A percentile compares a stretch with the other conserved stretches of the same genome.
phyloP scores from a whole-genome alignment of 2,797 vertebrate species.

The Halcyon smyrnensis region DNA sequence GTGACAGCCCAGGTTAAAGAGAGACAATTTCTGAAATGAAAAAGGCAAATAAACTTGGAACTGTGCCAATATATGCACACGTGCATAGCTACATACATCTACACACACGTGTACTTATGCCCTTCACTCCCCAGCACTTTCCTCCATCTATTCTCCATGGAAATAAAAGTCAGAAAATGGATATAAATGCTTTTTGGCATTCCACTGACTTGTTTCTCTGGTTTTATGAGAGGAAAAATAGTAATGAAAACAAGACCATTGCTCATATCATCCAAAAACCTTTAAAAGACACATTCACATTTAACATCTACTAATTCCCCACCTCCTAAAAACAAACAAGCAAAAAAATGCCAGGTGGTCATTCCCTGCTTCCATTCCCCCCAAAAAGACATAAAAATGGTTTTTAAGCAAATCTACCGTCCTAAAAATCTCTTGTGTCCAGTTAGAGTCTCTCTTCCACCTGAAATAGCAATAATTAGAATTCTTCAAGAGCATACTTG shows the following conservation, averaged over 20 bases:
- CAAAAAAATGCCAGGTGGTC: background rate
- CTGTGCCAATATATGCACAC: background rate
- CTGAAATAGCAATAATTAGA: conserved; percentile 64
- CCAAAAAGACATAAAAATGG: background rate
- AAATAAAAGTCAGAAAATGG: background rate
- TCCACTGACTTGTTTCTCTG: background rate
- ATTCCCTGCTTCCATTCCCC: background rate
- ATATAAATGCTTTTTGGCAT: background rate
- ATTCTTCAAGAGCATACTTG: background rate
- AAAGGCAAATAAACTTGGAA: background rate
- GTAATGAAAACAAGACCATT: background rate
- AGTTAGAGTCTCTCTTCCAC: conserved; percentile 36
- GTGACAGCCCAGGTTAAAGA: background rate
- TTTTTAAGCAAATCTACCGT: background rate
- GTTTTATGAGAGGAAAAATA: conserved; percentile 17
- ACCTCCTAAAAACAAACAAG: conserved; percentile 11
- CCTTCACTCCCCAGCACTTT: background rate
- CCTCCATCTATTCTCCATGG: background rate
- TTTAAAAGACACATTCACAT: background rate
- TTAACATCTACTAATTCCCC: background rate
- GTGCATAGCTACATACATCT: background rate
- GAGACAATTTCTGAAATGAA: background rate
- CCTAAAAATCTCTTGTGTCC: conserved; percentile 50
- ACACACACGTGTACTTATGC: background rate
- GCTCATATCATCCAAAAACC: background rate